phyloP scores from a whole-genome alignment of 2,113 vertebrate genomes.

The Synchiropus splendidus region DNA sequence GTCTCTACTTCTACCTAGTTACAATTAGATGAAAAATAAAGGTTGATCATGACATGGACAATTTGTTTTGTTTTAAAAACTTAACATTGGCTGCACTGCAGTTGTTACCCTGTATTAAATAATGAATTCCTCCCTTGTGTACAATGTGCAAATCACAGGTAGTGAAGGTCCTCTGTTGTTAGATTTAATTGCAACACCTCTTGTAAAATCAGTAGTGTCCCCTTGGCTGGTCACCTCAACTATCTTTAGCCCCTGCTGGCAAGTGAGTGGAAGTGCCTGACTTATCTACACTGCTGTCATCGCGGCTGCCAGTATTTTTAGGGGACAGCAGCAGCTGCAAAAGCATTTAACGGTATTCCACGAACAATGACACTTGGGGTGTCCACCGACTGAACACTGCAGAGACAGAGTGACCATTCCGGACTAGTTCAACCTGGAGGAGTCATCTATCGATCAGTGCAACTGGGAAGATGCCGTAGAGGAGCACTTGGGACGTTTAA shows the following conservation, averaged over 20 bases:
- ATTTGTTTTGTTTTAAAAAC: too few relatives aligned
- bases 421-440: conserved; percentile 17
- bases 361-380: conserved; percentile 73
- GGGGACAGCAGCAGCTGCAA: conserved; percentile 74
- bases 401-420: conserved; percentile 41
- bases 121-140: too few relatives aligned
- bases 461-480: too few relatives aligned
- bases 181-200: conserved; percentile 57
- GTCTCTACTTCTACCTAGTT: too few relatives aligned
- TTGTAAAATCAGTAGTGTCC: conserved; percentile 56
- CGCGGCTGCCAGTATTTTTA: conserved; percentile 73
- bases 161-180: too few relatives aligned
- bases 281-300: conserved; percentile 76
- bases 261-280: conserved; percentile 70
- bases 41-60: too few relatives aligned
- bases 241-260: conserved; percentile 71
- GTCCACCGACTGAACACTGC: conserved; percentile 55
- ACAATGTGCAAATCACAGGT: too few relatives aligned
- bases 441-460: conserved; percentile 4
- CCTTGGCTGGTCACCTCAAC: conserved; percentile 40
- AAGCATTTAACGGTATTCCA: conserved; percentile 75
- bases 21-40: too few relatives aligned
- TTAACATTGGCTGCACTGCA: too few relatives aligned
- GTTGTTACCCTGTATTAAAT: too few relatives aligned
- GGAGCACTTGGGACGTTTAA: conserved; percentile 15